These are phyloP conservation scores for Cantharis flavilabris DNA, from an alignment of 2,888 invertebrate genomes.

Conservation along the genomic window DNA sequence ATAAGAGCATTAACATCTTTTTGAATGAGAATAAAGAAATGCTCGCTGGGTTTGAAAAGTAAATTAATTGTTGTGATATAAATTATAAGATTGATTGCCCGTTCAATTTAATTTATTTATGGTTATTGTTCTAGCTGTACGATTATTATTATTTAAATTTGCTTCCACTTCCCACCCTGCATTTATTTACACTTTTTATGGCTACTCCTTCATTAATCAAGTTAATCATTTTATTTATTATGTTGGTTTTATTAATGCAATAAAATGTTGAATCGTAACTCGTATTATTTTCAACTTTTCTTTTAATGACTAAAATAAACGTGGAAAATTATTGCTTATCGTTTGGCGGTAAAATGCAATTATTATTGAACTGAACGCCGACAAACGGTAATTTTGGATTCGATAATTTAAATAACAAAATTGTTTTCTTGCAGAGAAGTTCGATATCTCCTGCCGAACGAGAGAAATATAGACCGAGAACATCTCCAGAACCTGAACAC, in stretches of 20 bases:
- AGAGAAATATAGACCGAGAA: slow-evolving; percentile 81
- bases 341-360: slow-evolving; percentile 12
- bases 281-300: slow-evolving; percentile 7
- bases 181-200: slow-evolving; percentile 5
- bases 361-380: slow-evolving; percentile 1
- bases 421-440: slow-evolving; percentile 64
- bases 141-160: background rate
- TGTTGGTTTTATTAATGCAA: slow-evolving; percentile 4
- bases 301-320: slow-evolving; percentile 13
- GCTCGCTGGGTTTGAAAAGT: background rate
- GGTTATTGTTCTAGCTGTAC: slow-evolving; percentile 1
- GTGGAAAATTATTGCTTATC: slow-evolving; percentile 11
- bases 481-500: slow-evolving; percentile 74
- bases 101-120: background rate
- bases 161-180: background rate
- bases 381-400: background rate
- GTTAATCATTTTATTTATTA: slow-evolving; percentile 9
- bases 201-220: background rate
- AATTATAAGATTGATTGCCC: background rate
- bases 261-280: background rate
- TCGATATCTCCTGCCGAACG: slow-evolving; percentile 83
- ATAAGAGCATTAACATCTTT: background rate
- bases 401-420: background rate
- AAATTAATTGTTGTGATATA: background rate
- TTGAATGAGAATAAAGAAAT: background rate